Conservation (phyloP, 2,888 invertebrate genomes). For the Subacronicta megacephala region DNA sequence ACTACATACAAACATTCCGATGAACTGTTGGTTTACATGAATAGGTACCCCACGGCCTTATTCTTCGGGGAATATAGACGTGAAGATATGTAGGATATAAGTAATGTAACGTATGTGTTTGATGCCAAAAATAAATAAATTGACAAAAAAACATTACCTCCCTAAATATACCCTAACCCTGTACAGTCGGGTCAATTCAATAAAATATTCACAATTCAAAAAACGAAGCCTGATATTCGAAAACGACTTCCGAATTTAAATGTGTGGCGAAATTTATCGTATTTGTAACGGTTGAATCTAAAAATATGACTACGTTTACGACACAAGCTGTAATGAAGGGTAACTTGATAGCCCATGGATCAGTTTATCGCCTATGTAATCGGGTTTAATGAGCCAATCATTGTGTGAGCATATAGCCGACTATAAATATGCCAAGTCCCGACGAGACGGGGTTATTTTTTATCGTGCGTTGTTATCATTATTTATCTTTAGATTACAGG, state of each 20-base stretch:
- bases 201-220: not conserved
- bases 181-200: too few relatives aligned
- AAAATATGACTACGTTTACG: constrained; percentile 56
- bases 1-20: not conserved
- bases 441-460: constrained; percentile 4
- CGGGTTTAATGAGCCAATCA: constrained; percentile 52
- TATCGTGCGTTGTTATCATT: not conserved
- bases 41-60: too few relatives aligned
- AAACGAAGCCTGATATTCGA: constrained; percentile 4
- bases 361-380: constrained; percentile 56
- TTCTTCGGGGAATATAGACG: too few relatives aligned
- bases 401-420: constrained; percentile 32
- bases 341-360: constrained; percentile 48
- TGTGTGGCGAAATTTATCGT: constrained; percentile 21
- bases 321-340: constrained; percentile 38
- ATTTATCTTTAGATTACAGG: not conserved
- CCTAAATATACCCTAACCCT: too few relatives aligned
- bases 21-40: too few relatives aligned
- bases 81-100: too few relatives aligned
- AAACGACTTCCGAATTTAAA: constrained; percentile 23
- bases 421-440: constrained; percentile 47
- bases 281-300: constrained; percentile 24
- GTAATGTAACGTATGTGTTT: too few relatives aligned
- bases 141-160: too few relatives aligned
- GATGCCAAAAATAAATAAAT: too few relatives aligned